Evolutionary conservation across 2,113 vertebrate species (phyloP).

Genomic region (Hippolais icterina): DNA sequence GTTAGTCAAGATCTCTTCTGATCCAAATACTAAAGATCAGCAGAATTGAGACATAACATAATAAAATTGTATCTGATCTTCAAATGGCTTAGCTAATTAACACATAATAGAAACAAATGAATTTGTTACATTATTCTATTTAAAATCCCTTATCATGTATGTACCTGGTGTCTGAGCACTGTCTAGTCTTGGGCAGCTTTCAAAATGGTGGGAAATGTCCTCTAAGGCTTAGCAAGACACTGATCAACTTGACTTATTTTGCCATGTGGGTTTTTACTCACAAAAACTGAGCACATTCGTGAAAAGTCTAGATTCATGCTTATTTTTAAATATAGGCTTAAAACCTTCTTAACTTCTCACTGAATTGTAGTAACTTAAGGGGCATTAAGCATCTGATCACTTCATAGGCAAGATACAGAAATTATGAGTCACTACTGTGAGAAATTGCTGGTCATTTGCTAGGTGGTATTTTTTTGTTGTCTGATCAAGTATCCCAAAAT

Average conservation of each 20-base stretch:
- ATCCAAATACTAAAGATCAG: neutral
- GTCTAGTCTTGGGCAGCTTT: neutral
- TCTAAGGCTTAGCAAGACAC: neutral
- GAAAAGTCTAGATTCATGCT: neutral
- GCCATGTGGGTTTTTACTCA: neutral
- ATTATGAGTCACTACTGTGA: neutral
- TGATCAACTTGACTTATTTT: neutral
- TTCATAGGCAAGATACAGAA: neutral
- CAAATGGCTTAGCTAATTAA: neutral
- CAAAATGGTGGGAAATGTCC: neutral
- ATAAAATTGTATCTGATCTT: neutral
- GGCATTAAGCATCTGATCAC: neutral
- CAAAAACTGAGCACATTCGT: neutral
- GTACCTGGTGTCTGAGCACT: neutral
- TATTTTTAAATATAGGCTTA: neutral
- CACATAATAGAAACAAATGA: neutral
- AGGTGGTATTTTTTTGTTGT: neutral
- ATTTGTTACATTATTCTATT: neutral
- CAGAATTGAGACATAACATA: neutral
- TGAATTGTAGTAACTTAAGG: neutral
- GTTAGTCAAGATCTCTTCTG: neutral
- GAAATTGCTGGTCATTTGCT: neutral
- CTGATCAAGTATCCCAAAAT: too few species aligned
- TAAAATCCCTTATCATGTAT: neutral
- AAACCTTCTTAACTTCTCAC: neutral